Evolutionary conservation across 2,113 vertebrate species (phyloP), one percentile per base, ranked within the genome.

Genomic region (Aix galericulata): DNA sequence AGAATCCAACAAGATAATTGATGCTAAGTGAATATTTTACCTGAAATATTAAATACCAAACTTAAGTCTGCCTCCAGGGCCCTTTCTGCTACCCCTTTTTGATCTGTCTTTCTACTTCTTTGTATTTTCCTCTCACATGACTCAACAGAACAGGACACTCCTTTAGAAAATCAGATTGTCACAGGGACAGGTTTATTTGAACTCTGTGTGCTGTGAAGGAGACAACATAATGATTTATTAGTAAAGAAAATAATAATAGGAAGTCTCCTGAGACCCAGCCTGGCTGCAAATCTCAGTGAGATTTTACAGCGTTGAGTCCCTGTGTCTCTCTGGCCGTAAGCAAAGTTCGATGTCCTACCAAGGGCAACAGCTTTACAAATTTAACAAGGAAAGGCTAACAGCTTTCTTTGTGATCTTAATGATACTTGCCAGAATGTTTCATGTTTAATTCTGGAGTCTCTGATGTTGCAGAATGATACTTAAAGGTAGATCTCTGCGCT

Each of bases 1-100:
- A 79, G 48, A 83, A 40, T 48, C 66, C 95, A 93, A 91, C 83
- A 91, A 89, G 89, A 92, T 95, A 94, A 94, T 83, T 86, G 93
- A 94, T 93, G 93, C 64, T 84, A 91, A 95, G 86, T 95, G 86
- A 80, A 81, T 91, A 93, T 91, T 97, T 96, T 94, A 95, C 93
- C 96, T 96, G 93, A 97, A 97, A 96, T 91, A 96, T 93, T 87
- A 97, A 95, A 93, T 95, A 83, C 83, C 73, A 55, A 88, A 82
- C 60, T 90, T 91, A 93, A 88, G 89, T 85, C 91, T 95, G 94
- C 95, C 96, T 95, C 75, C 62, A 84, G 96, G 96, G 94, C 74
- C 77, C 62, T 77, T 91, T 95, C 86, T 91, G 86, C 87, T 80
- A 38, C 59, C 94, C 75, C 67, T 79, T 95, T 96, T 92, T 75